These are phyloP conservation scores for Aphaenogaster rudis DNA, from an alignment of 1,140 invertebrate genomes.

Conservation along the genomic window DNA sequence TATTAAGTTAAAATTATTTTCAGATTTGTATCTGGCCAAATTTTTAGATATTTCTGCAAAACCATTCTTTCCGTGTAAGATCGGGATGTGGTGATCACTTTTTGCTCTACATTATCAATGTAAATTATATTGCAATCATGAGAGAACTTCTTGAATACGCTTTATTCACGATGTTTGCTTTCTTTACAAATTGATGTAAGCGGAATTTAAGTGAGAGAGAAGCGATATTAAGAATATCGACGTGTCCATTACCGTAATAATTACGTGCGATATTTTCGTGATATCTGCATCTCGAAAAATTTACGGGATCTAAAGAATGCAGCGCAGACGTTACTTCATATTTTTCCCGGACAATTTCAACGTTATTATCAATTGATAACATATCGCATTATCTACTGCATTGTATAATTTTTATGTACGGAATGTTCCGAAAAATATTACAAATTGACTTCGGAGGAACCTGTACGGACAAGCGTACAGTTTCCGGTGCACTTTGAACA, in stretches of 20 bases:
- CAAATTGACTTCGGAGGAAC: not conserved
- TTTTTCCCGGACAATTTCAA: not conserved
- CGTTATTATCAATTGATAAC: slow-evolving; percentile 14
- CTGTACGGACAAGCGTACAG: not conserved
- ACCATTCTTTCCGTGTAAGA: no score
- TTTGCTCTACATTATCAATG: not conserved
- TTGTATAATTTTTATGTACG: slow-evolving; percentile 19
- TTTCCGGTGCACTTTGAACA: not conserved
- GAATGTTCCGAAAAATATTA: not conserved
- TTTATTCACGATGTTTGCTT: not conserved
- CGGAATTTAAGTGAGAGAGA: not conserved
- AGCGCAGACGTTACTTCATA: not conserved
- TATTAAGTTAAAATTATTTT: no score
- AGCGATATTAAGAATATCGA: not conserved
- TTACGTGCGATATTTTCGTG: not conserved
- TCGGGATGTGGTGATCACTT: not conserved
- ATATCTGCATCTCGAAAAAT: not conserved
- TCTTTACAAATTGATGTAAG: not conserved
- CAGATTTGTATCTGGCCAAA: no score
- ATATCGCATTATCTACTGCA: slow-evolving; percentile 6
- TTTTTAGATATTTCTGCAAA: no score
- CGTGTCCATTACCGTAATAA: not conserved
- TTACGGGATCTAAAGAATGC: not conserved
- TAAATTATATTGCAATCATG: not conserved
- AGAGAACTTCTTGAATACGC: not conserved